A percentile compares a stretch with the other conserved stretches of the same genome.
phyloP scores from a whole-genome alignment of 2,888 invertebrate genomes.

The Mylabris sibirica region DNA sequence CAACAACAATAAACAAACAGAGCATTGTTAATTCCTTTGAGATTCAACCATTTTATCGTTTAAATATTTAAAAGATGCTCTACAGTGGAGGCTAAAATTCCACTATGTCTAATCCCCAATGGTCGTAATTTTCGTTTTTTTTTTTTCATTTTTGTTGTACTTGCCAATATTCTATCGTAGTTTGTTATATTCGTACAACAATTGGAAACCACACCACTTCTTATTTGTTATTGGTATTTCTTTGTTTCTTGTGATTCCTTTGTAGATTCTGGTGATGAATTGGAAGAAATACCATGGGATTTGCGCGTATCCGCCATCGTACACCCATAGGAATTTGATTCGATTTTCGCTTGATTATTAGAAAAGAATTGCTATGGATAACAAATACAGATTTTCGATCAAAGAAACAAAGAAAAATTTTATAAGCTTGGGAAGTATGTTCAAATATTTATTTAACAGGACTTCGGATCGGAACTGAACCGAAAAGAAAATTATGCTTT shows the following conservation, averaged over 20 bases:
- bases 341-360: neutral
- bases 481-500: too few species aligned
- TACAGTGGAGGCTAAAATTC: neutral
- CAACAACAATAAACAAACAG: neutral
- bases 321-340: constrained; percentile 8
- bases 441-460: neutral
- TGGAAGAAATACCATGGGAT: neutral
- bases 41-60: neutral
- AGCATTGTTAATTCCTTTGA: neutral
- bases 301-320: neutral
- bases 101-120: neutral
- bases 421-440: neutral
- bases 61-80: constrained; percentile 4
- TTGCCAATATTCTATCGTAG: neutral
- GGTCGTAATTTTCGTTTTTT: constrained; percentile 1
- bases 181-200: neutral
- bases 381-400: neutral
- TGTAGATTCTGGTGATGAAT: neutral
- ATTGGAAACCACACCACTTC: neutral
- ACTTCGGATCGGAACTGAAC: too few species aligned
- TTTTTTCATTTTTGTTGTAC: neutral
- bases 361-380: neutral
- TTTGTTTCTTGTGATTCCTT: constrained; percentile 6
- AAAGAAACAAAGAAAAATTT: neutral
- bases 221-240: neutral